Conservation (phyloP, 2,113 vertebrate species). For the Nipponia nippon region DNA sequence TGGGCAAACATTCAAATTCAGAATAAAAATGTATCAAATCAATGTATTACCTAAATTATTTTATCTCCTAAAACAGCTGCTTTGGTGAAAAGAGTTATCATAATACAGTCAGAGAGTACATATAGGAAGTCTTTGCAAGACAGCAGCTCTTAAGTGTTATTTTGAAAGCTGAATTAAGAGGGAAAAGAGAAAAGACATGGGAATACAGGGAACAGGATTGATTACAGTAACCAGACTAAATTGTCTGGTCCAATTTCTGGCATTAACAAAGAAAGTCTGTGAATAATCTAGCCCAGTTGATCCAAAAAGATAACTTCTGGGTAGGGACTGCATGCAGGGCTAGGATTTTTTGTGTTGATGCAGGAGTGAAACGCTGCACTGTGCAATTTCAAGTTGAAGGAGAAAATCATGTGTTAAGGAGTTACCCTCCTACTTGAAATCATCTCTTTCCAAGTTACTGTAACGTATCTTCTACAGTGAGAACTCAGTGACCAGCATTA, state of each 20-base stretch:
- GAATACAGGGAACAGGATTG: background rate
- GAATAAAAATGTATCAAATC: background rate
- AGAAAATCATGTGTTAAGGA: conserved; percentile 32
- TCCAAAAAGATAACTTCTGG: accelerated
- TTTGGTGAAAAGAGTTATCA: background rate
- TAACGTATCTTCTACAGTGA: background rate
- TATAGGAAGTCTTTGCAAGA: background rate
- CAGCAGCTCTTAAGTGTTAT: background rate
- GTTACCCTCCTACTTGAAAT: conserved; percentile 20
- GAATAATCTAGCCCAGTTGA: background rate
- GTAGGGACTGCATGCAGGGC: background rate
- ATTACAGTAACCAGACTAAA: background rate
- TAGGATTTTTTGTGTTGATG: background rate
- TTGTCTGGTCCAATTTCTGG: background rate
- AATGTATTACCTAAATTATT: background rate
- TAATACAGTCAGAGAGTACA: background rate
- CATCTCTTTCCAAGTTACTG: background rate
- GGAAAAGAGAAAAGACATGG: background rate
- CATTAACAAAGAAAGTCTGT: background rate
- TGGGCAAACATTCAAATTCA: background rate
- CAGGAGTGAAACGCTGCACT: background rate
- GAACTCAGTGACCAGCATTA: background rate
- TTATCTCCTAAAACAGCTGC: background rate
- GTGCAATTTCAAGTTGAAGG: background rate
- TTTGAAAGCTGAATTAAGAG: background rate